Evolutionary conservation across 2,888 invertebrate genomes (phyloP).

Genomic region (Onchidella celtica): DNA sequence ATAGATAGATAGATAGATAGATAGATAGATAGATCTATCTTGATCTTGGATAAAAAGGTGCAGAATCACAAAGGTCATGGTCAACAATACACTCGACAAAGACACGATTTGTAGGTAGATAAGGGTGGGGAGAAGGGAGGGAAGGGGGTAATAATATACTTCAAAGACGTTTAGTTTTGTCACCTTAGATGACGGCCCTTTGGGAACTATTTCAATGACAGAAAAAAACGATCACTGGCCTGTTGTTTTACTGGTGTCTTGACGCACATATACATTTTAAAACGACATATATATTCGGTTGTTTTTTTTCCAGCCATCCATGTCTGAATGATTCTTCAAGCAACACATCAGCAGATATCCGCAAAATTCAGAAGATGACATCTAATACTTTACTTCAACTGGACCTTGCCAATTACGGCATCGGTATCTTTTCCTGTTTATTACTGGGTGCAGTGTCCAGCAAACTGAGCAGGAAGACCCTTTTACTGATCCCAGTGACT

Average conservation of each 20-base stretch:
- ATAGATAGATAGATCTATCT: background rate
- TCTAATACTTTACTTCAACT: conserved; percentile 13
- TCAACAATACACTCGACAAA: too few species aligned
- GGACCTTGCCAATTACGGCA: conserved; percentile 7
- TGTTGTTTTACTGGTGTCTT: too few species aligned
- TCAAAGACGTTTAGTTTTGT: background rate
- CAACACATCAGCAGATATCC: background rate
- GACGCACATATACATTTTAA: too few species aligned
- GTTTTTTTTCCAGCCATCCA: conserved; percentile 38
- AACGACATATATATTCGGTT: too few species aligned
- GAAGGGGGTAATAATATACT: background rate
- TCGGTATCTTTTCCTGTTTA: conserved; percentile 12
- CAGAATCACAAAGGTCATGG: too few species aligned
- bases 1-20: conserved; percentile 8
- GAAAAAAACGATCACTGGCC: too few species aligned
- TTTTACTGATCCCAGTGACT: background rate
- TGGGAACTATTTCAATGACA: background rate
- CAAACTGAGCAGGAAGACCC: conserved; percentile 21
- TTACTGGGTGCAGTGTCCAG: conserved; percentile 19
- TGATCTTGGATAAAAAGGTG: background rate
- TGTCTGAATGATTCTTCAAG: background rate
- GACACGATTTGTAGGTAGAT: background rate
- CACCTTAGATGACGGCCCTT: background rate
- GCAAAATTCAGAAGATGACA: conserved; percentile 17
- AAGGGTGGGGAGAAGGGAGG: background rate